Percentiles rank a stretch among this genome's conserved stretches.
Conservation (phyloP, 2,888 invertebrate species). For the Apodemia zela region DNA sequence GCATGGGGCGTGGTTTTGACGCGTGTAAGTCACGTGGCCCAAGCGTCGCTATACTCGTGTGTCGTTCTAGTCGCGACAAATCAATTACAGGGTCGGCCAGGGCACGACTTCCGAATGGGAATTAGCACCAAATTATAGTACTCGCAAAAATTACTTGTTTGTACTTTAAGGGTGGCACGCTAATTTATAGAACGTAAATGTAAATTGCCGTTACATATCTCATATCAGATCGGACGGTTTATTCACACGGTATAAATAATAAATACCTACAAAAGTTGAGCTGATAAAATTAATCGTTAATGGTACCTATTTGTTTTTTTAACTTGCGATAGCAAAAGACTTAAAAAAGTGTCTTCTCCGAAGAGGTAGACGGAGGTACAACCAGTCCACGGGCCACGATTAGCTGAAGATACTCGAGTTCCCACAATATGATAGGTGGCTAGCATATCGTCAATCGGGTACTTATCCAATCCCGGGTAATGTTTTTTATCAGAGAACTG, state of each 20-base stretch:
- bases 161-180: constrained; percentile 50
- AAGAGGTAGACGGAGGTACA: too few species aligned
- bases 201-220: constrained; percentile 22
- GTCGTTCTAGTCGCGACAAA: constrained; percentile 59
- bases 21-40: constrained; percentile 48
- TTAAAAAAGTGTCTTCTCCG: too few species aligned
- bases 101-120: constrained; percentile 60
- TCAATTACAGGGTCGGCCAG: constrained; percentile 67
- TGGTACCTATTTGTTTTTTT: too few species aligned
- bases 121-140: constrained; percentile 72
- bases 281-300: too few species aligned
- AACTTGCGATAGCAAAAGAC: too few species aligned
- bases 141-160: constrained; percentile 63
- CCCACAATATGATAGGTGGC: too few species aligned
- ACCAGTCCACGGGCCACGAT: too few species aligned
- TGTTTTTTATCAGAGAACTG: too few species aligned
- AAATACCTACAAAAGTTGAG: too few species aligned
- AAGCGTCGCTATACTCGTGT: constrained; percentile 38
- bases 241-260: constrained; percentile 25
- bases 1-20: constrained; percentile 37
- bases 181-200: constrained; percentile 54
- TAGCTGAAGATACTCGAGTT: too few species aligned
- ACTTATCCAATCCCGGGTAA: too few species aligned
- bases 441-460: too few species aligned
- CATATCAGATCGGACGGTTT: neutral